A percentile compares a stretch with the other conserved stretches of the same genome.
Evolutionary conservation across 2,113 vertebrate genomes (phyloP).

Genomic region (Ahaetulla prasina): DNA sequence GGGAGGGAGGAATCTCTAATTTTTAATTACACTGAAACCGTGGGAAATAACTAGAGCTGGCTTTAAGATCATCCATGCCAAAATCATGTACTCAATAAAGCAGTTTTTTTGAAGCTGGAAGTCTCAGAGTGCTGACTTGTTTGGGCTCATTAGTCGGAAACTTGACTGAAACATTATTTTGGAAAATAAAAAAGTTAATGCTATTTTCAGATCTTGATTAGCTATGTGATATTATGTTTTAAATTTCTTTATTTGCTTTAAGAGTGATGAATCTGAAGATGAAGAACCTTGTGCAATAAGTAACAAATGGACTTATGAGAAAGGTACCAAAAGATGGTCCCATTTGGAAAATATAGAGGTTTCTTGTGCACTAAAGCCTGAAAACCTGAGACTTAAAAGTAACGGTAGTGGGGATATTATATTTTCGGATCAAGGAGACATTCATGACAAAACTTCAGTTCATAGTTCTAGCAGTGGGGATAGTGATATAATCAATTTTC

Average conservation of each 20-base stretch:
- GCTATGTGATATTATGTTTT: not conserved
- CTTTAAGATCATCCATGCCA: no score
- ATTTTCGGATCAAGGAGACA: conserved; percentile 55
- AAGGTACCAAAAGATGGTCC: conserved; percentile 69
- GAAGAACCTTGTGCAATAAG: conserved; percentile 83
- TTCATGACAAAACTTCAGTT: conserved; percentile 70
- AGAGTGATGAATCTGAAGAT: conserved; percentile 77
- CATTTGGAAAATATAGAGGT: conserved; percentile 60
- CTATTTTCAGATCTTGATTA: not conserved
- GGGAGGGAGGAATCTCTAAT: no score
- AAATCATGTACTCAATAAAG: no score
- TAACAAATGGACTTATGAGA: conserved; percentile 79
- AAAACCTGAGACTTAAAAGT: conserved; percentile 42
- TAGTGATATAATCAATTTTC: conserved; percentile 63
- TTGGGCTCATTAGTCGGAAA: no score
- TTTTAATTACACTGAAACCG: no score
- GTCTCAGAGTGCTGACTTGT: no score
- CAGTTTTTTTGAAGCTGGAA: no score
- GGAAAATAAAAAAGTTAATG: not conserved
- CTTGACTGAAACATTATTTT: not conserved
- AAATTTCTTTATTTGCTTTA: not conserved
- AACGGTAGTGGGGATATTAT: conserved; percentile 13
- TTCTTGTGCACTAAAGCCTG: conserved; percentile 21
- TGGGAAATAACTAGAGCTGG: no score
- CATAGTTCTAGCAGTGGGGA: conserved; percentile 79